Evolutionary conservation across 2,113 vertebrate species (phyloP).

Genomic region (Garra rufa): DNA sequence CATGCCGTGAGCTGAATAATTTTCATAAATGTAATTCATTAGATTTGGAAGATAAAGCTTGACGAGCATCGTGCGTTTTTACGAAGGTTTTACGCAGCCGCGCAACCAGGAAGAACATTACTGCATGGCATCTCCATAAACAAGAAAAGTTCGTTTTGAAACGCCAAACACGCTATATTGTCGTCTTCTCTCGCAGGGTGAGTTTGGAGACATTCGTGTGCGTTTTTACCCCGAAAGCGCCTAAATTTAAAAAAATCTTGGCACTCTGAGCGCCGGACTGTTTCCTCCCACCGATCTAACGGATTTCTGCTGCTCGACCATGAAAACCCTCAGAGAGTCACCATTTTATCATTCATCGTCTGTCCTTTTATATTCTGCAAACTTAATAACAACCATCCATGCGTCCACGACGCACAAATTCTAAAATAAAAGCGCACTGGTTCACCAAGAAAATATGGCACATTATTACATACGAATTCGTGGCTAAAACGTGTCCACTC

Average conservation of each 20-base stretch:
- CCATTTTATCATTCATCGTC: constrained; percentile 25
- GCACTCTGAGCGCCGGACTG: not conserved
- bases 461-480: not conserved
- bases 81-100: constrained; percentile 19
- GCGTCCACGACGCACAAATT: not conserved
- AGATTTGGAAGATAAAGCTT: not conserved
- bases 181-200: not conserved
- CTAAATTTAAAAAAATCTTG: constrained; percentile 43
- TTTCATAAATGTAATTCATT: not conserved
- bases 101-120: constrained; percentile 51
- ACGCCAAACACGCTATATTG: too few species aligned
- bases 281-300: constrained; percentile 52
- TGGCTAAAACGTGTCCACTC: not conserved
- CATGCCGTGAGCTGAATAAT: not conserved
- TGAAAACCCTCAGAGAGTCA: constrained; percentile 3
- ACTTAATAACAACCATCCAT: not conserved
- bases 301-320: constrained; percentile 47
- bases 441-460: not conserved
- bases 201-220: not conserved
- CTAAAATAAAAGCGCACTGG: not conserved
- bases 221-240: constrained; percentile 4
- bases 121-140: constrained; percentile 5
- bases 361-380: not conserved
- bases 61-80: not conserved
- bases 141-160: not conserved